Base-by-base conservation (phyloP, 2,797 vertebrate genomes). In the Ibycter americanus region DNA sequence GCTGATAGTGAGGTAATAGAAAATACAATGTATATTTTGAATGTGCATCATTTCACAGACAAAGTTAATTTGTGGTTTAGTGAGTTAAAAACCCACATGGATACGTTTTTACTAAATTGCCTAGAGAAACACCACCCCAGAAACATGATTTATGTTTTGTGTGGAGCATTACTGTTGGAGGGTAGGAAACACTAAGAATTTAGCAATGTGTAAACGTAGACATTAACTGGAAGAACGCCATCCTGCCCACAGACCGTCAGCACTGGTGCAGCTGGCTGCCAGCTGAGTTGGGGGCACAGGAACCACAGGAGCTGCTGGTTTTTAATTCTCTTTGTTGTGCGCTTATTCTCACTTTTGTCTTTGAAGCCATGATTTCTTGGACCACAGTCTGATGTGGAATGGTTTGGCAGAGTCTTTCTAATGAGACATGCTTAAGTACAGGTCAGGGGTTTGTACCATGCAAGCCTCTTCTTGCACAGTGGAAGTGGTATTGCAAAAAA, bases 241-340 rank as follows among this genome's bases (percentile, higher is more conserved):
- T 76, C 46, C 34, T 58, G 23, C 11, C 2, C 0, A 61, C 54
- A 54, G 40, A 52, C 29, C 0, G 1, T 26, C 46, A 46, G 27
- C 34, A 36, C 40, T 26, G 18, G 42, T 46, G 32, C 4, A 46
- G 62, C 44, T 0, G 0, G 38, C 38, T 65, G 31, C 17, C 54
- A 55, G 56, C 25, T 20, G 59, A 77, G 6, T 23, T 72, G 13
- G 42, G 63, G 71, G 42, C 27, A 46, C 44, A 51, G 21, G 38
- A 52, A 61, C 8, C 26, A 58, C 19, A 42, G 26, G 32, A 70
- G 25, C 13, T 59, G 12, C 7, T 44, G 25, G 6, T 31, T 49
- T 86, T 89, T 49, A 26, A 40, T 80, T 87, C 32, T 77, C n/a
- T 91, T 77, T 73, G n/a, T 65, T 65, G 42, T 1, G 1, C n/a